phyloP scores from a whole-genome alignment of 2,888 invertebrate species.

The Acleris sparsana region DNA sequence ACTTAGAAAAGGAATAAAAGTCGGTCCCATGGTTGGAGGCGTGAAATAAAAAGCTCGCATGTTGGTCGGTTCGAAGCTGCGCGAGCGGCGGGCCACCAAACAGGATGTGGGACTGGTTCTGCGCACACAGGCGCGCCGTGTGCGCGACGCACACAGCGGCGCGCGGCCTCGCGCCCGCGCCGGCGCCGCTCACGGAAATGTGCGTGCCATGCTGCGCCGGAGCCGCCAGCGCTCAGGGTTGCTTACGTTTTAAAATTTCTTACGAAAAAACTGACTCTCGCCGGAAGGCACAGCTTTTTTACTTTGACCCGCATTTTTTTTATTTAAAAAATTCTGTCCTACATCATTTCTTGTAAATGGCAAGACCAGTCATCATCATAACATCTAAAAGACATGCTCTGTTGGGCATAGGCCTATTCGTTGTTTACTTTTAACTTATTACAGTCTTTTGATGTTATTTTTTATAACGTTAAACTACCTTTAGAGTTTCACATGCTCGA shows the following conservation, averaged over 20 bases:
- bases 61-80: conserved; percentile 69
- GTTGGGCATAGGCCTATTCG: no score
- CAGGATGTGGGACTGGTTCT: conserved; percentile 83
- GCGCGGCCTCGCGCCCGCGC: conserved; percentile 74
- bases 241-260: conserved; percentile 1
- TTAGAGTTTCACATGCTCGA: no score
- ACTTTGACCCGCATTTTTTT: no score
- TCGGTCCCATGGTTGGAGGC: conserved; percentile 46
- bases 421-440: no score
- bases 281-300: no score
- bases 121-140: conserved; percentile 54
- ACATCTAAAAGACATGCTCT: no score
- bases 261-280: no score
- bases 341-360: no score
- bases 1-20: conserved; percentile 32
- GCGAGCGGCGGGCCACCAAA: conserved; percentile 75
- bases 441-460: no score
- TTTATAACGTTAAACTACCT: no score
- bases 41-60: conserved; percentile 80
- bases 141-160: conserved; percentile 59
- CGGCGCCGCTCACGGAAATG: conserved; percentile 78
- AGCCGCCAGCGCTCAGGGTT: conserved; percentile 13
- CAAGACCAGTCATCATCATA: no score
- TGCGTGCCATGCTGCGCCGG: conserved; percentile 59
- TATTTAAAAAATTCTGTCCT: no score